phyloP scores from a whole-genome alignment of 1,140 invertebrate species.

The Papilio machaon region DNA sequence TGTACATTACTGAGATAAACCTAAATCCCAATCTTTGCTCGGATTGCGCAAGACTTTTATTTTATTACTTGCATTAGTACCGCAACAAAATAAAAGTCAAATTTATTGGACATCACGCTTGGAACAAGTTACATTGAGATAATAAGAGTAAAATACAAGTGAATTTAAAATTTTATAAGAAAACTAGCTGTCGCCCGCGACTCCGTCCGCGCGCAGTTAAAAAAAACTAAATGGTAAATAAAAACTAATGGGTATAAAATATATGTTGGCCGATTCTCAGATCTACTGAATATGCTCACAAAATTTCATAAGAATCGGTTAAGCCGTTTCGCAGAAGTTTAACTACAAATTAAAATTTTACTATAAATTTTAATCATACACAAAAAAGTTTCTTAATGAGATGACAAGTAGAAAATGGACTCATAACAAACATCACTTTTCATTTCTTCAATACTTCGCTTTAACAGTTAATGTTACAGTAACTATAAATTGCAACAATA shows the following conservation, averaged over 20 bases:
- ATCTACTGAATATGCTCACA: too few relatives aligned
- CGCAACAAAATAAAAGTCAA: conserved; percentile 6
- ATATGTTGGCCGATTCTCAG: too few relatives aligned
- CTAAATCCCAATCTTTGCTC: conserved; percentile 8
- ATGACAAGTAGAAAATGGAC: not conserved
- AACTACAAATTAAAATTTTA: not conserved
- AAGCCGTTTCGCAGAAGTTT: too few relatives aligned
- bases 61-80: not conserved
- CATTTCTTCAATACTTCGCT: too few relatives aligned
- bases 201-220: too few relatives aligned
- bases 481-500: not conserved
- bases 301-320: too few relatives aligned
- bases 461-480: too few relatives aligned
- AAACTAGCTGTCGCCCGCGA: too few relatives aligned
- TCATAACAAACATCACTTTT: too few relatives aligned
- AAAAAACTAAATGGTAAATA: too few relatives aligned
- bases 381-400: not conserved
- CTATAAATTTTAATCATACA: not conserved
- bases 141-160: not conserved
- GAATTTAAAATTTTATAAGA: not conserved
- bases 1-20: not conserved
- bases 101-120: not conserved
- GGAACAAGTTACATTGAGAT: not conserved
- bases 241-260: too few relatives aligned
- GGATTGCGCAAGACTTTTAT: not conserved